Base-by-base conservation (phyloP, 2,888 invertebrate genomes). In the Chrysomela aeneicollis region DNA sequence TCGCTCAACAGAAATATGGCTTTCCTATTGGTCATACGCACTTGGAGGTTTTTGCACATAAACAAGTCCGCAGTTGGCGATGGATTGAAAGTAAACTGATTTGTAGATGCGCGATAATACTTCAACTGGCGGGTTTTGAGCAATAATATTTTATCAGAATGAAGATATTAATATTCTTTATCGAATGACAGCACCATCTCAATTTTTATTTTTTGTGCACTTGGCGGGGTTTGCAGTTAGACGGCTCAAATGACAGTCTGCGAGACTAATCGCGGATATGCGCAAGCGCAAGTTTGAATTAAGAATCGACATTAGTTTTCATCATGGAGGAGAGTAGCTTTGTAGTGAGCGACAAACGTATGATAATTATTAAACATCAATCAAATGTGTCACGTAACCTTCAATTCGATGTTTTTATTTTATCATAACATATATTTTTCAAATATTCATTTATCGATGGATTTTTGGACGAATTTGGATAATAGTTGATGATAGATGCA, bases 1-100 rank as follows among this genome's bases (percentile, higher is more conserved):
- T n/a, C n/a, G n/a, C n/a, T n/a, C n/a, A n/a, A n/a, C 49, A 49
- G 49, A 17, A n/a, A 49, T 49, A 49, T 49, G 49, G n/a, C 49
- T 49, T 49, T 49, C 18, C 49, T 49, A 49, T 49, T 49, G 18
- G 49, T 49, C n/a, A 49, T 49, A 49, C 49, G 15, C 49, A 49
- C 15, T 49, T 49, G 49, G 17, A 10, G 17, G 49, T 49, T 49
- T 49, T 49, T 49, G 49, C 49, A 49, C n/a, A 49, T 49, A 49
- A 49, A 49, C 15, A 17, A 49, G 49, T 49, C 15, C 19, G 49
- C 49, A 49, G 49, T 49, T 49, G 17, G 49, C 49, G 49, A 49
- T 49, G 49, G n/a, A 49, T 49, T 49, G 17, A 17, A 49, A 49
- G 49, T 49, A 49, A 49, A 49, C 49, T 49, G 17, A 49, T 49